phyloP scores from a whole-genome alignment of 2,888 invertebrate species.

The Polymixis flavicincta region DNA sequence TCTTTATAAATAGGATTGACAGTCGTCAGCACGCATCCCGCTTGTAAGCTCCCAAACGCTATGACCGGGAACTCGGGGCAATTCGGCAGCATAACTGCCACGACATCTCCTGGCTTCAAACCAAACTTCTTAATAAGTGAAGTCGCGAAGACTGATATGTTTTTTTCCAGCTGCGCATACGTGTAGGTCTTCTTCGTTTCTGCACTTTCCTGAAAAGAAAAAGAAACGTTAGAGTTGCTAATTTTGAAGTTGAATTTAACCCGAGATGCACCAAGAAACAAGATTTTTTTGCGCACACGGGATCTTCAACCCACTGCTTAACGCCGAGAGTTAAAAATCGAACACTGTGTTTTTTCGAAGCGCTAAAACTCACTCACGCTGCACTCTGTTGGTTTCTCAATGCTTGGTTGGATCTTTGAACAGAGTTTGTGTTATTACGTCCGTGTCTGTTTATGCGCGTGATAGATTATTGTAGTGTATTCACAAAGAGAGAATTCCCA shows the following conservation, averaged over 20 bases:
- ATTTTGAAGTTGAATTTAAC: not conserved
- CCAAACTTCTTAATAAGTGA: constrained; percentile 92
- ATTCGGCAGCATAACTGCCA: constrained; percentile 93
- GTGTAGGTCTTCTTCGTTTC: constrained; percentile 85
- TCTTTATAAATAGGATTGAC: constrained; percentile 94
- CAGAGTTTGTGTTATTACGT: too few relatives aligned
- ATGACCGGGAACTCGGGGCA: constrained; percentile 93
- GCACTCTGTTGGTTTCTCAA: too few relatives aligned
- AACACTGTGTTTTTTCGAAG: too few relatives aligned
- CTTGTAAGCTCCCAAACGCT: constrained; percentile 92
- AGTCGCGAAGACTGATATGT: constrained; percentile 91
- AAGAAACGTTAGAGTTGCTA: not conserved
- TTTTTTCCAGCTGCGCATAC: constrained; percentile 88
- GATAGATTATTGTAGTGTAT: too few relatives aligned
- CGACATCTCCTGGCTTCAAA: constrained; percentile 91
- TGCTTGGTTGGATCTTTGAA: too few relatives aligned
- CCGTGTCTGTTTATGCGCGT: too few relatives aligned
- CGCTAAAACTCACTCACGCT: too few relatives aligned
- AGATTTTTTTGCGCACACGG: too few relatives aligned
- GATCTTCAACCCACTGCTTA: too few relatives aligned
- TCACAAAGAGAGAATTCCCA: not conserved
- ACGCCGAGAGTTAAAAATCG: too few relatives aligned
- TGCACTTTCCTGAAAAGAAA: constrained; percentile 83
- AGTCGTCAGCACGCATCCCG: constrained; percentile 93
- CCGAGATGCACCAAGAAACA: not conserved